Percentiles rank a stretch among this genome's conserved stretches.
phyloP scores from a whole-genome alignment of 2,797 vertebrate genomes.

The Galagoides demidoff region DNA sequence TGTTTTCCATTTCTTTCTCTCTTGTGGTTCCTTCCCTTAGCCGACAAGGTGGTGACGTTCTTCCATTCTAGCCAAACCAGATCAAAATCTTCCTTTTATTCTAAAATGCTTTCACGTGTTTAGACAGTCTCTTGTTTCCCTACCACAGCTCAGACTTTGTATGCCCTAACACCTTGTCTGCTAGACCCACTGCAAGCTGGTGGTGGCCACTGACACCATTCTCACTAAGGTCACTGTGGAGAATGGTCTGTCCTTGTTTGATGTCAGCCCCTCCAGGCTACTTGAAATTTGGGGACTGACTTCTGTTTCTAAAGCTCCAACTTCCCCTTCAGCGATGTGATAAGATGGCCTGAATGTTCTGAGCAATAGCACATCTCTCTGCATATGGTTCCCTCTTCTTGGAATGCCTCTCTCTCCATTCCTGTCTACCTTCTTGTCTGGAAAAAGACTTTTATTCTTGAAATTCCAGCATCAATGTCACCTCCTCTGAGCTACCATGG shows the following conservation, averaged over 20 bases:
- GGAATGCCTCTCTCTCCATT: background rate
- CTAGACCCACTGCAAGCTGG: background rate
- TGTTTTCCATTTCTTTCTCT: constrained; percentile 1
- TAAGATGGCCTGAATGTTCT: background rate
- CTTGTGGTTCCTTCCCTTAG: background rate
- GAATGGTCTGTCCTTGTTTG: background rate
- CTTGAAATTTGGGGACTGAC: background rate
- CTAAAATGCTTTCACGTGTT: background rate
- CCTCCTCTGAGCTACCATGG: background rate
- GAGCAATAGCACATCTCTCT: background rate
- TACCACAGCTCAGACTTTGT: background rate
- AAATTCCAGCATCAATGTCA: background rate
- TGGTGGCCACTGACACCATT: background rate
- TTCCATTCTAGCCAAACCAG: background rate
- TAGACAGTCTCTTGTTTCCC: background rate
- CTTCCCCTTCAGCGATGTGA: background rate
- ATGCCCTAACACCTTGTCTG: background rate
- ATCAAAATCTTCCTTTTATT: constrained; percentile 14
- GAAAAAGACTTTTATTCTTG: background rate
- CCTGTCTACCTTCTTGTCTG: background rate
- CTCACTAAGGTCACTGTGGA: background rate
- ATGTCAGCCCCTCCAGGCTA: background rate
- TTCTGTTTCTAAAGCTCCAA: background rate
- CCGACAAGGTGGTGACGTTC: background rate
- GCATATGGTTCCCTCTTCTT: background rate